Percentiles rank a stretch among this genome's conserved stretches.
Evolutionary conservation across 2,113 vertebrate species (phyloP).

Genomic region (Urocitellus parryii): DNA sequence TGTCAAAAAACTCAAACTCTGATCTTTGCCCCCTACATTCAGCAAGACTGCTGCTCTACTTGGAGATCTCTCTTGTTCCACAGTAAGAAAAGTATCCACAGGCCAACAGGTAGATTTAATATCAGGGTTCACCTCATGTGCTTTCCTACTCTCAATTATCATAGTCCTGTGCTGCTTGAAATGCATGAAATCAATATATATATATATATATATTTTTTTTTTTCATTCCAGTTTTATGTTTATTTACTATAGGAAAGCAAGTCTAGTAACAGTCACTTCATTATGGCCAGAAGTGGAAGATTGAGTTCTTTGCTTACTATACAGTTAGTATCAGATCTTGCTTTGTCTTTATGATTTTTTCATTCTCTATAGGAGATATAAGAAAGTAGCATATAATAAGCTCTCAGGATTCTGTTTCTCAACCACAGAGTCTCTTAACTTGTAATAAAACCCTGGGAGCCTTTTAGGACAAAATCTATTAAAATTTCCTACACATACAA

Average conservation of each 20-base stretch:
- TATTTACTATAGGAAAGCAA: background rate
- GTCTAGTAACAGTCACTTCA: background rate
- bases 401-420: background rate
- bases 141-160: background rate
- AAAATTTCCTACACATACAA: slow-evolving; percentile 3
- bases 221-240: background rate
- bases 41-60: background rate
- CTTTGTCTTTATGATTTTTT: background rate
- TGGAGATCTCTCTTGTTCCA: background rate
- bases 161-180: background rate
- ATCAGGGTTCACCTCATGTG: background rate
- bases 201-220: background rate
- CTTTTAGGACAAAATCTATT: background rate
- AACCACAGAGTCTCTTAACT: background rate
- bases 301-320: background rate
- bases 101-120: background rate
- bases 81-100: background rate
- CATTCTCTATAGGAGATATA: background rate
- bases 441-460: background rate
- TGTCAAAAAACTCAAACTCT: background rate
- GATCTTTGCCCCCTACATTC: background rate
- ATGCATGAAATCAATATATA: background rate
- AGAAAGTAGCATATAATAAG: background rate
- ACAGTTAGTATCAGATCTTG: background rate
- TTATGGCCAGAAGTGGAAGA: background rate